phyloP scores from a whole-genome alignment of 2,888 invertebrate species.

The Polyommatus iphigenia region DNA sequence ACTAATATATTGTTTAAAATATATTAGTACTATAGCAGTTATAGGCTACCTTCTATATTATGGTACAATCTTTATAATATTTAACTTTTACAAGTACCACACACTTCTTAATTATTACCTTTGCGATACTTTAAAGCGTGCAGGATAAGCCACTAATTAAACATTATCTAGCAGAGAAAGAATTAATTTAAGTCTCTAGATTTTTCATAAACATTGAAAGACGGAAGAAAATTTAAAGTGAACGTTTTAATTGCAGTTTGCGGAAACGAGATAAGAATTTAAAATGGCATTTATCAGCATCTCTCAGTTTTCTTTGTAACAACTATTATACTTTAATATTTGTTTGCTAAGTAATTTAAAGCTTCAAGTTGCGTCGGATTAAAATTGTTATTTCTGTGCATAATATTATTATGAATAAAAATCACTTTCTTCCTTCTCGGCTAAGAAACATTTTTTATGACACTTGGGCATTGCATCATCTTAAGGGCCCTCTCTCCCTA shows the following conservation, averaged over 20 bases:
- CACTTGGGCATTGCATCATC: no score
- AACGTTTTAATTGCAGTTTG: conserved; percentile 46
- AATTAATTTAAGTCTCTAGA: neutral
- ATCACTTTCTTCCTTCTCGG: neutral
- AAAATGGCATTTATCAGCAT: conserved; percentile 38
- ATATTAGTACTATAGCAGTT: neutral
- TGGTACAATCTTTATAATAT: no score
- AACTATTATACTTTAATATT: conserved; percentile 34
- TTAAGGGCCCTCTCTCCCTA: no score
- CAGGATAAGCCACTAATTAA: no score
- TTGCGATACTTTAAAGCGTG: no score
- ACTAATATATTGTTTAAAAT: neutral
- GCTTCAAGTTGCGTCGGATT: neutral
- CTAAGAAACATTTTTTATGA: neutral
- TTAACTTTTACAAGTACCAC: no score
- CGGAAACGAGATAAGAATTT: conserved; percentile 41
- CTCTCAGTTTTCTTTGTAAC: conserved; percentile 35
- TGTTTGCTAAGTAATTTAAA: conserved; percentile 26
- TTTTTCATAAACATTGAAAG: conserved; percentile 45
- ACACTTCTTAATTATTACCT: no score
- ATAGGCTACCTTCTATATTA: no score
- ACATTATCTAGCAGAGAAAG: no score
- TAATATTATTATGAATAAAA: neutral
- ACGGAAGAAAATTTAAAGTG: conserved; percentile 43
- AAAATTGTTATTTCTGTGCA: conserved; percentile 2